Evolutionary conservation across 2,888 invertebrate species (phyloP).

Genomic region (Noctua janthe): DNA sequence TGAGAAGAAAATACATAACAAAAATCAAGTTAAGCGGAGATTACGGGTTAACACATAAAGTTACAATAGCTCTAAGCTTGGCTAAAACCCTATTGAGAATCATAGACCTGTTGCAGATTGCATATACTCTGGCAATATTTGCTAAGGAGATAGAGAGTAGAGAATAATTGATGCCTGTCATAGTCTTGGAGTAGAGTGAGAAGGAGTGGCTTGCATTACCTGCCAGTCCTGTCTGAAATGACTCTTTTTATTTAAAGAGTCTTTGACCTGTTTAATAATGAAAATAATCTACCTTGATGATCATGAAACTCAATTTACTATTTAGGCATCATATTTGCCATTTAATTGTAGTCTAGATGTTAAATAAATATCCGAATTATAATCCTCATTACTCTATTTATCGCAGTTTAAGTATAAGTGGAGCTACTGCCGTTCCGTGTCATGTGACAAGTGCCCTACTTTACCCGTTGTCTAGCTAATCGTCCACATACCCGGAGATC

Average conservation of each 20-base stretch:
- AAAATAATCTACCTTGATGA: background rate
- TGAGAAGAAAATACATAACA: background rate
- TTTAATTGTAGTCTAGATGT: background rate
- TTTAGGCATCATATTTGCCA: background rate
- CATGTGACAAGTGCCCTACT: constrained; percentile 23
- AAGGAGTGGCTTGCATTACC: background rate
- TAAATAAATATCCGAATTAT: background rate
- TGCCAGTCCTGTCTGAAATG: background rate
- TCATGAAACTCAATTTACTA: background rate
- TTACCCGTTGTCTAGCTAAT: constrained; percentile 53
- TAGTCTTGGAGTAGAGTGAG: background rate
- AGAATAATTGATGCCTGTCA: background rate
- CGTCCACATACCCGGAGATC: constrained; percentile 28
- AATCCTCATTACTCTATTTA: background rate
- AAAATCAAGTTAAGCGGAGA: background rate
- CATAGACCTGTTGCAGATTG: background rate
- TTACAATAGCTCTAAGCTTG: background rate
- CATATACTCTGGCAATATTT: background rate
- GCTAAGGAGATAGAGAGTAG: background rate
- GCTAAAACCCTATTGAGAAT: background rate
- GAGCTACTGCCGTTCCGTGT: constrained; percentile 19
- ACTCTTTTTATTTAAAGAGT: background rate
- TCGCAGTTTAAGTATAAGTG: background rate
- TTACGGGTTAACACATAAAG: background rate
- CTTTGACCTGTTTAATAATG: background rate